Base-by-base conservation (phyloP, 35 echinoderm and acorn worm species). In the Ophiothrix spiculata region DNA sequence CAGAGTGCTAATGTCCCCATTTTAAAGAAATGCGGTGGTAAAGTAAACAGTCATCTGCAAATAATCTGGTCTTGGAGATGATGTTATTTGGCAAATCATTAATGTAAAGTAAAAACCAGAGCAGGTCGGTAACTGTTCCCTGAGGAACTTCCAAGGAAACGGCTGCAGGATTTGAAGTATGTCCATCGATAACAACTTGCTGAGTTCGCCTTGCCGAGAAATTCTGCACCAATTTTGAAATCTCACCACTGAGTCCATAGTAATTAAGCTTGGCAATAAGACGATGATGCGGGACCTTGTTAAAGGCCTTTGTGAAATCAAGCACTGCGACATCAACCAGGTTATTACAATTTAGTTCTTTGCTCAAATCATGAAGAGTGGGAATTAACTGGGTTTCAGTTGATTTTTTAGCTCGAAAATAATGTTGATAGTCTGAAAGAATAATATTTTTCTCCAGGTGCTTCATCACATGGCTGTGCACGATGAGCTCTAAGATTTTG, bases 31-130 rank as follows among this genome's bases (percentile, higher is more conserved):
- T 35, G 31, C 36, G 8, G 84, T 54, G 11, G 37, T 39, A 31
- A 25, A 69, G 39, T 90, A 84, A 39, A 23, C 60, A 76, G 38
- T 87, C 85, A 41, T 87, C 85, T 17, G 85, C 85, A 80, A 87
- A 87, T 10, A 87, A 37, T 6, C 85, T 16, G n/a, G n/a, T n/a
- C 8, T 79, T 42, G 16, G 77, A 88, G n/a, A 3, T 56, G 36
- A 88, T 38, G 13, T 29, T 12, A 40, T 79, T 13, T 16, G 78
- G 45, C 37, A 88, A 14, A 32, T 88, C 78, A 37, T 88, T 78
- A 29, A 38, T 84, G 31, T 35, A 84, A 15, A 64, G 19, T 17
- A 84, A 31, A 64, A 84, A 84, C 29, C 40, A 46, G 1, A 84
- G 37, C 1, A 31, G 82, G 13, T 56, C 82, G 0, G 49, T 17